Conservation (phyloP, 2,113 vertebrate genomes). For the Opisthocomus hoazin region DNA sequence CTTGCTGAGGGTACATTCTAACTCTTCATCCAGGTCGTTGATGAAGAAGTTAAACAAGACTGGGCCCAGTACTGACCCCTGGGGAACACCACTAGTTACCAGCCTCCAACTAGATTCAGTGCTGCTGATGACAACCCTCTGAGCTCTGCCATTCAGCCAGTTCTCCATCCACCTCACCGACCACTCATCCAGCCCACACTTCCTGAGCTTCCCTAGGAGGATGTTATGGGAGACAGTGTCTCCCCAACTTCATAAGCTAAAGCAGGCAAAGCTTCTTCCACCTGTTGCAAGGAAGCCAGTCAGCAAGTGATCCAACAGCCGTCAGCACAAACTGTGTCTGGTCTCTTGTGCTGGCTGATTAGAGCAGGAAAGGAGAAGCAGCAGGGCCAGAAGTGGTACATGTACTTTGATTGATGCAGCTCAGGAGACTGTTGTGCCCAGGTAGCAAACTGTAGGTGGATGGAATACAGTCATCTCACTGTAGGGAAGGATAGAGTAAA, state of each 20-base stretch:
- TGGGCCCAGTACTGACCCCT: no score
- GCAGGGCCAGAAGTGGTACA: rapidly evolving
- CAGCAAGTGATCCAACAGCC: neutral
- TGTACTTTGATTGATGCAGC: neutral
- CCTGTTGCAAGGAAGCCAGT: neutral
- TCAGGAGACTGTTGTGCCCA: neutral
- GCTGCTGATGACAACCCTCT: no score
- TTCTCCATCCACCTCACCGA: no score
- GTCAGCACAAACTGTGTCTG: neutral
- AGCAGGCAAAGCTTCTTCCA: neutral
- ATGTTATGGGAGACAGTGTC: no score
- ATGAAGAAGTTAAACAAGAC: no score
- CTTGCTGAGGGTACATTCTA: no score
- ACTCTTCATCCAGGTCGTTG: no score
- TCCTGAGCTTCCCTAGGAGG: no score
- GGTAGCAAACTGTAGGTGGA: neutral
- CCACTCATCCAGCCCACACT: no score
- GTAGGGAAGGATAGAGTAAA: neutral
- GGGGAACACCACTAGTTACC: no score
- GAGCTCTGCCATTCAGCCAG: no score
- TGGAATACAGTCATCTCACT: neutral
- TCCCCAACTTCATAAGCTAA: neutral
- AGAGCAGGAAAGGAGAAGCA: neutral
- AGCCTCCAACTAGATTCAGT: no score
- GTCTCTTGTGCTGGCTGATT: neutral